Evolutionary conservation across 2,113 vertebrate species (phyloP), one percentile per base, ranked within the genome.

Genomic region (Gulo gulo): DNA sequence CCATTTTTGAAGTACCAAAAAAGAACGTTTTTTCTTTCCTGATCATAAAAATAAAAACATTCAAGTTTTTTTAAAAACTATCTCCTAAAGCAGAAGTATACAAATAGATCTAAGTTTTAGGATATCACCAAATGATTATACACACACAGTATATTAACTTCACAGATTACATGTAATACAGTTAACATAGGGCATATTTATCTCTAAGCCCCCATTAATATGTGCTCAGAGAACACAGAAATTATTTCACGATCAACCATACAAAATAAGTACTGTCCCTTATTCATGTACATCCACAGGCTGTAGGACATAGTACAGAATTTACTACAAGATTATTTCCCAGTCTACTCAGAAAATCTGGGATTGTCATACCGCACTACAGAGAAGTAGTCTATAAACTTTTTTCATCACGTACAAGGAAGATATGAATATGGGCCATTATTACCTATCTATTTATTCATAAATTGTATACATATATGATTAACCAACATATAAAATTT

Each of bases 171-270:
- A 87, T 6, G 15, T 13, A 50, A n/a, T 42, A 71, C 6, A 73
- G 21, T 61, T 50, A 94, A 36, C 50, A 61, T 4, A 86, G 13
- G 91, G 73, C 7, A 69, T 47, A 79, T 50, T 42, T 73, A 81
- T 50, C 71, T 42, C 42, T 85, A 89, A 89, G 34, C 34, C 7
- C 13, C 23, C 45, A 94, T 85, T 93, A 81, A 80, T 74, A 79
- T 86, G 39, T 42, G 47, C 24, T 80, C 55, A 91, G 39, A 95
- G 87, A 86, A 97, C 34, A 97, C 2, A 92, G 93, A 7, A 88
- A 52, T 93, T 52, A 97, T 69, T 86, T 95, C 76, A 76, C 29
- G 42, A 20, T 80, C 45, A 95, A 89, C 15, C 50, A 86, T 15
- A 63, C 21, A 80, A 79, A 31, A 34, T 52, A 50, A 89, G 31